A percentile compares a stretch with the other conserved stretches of the same genome.
These are phyloP conservation scores for Drosophila navojoa DNA, from an alignment of 1,140 invertebrate species.

Conservation along the genomic window DNA sequence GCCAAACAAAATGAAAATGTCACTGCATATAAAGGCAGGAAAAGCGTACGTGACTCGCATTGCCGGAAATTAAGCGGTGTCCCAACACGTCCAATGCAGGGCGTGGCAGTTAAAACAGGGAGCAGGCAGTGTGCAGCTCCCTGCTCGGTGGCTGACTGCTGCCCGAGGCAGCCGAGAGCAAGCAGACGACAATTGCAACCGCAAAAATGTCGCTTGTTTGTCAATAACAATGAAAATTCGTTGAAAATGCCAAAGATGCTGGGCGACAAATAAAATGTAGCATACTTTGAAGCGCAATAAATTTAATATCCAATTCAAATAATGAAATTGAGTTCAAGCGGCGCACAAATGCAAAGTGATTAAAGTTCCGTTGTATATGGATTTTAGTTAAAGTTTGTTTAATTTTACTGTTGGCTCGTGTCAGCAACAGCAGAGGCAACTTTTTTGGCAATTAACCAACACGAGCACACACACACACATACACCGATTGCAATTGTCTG, in stretches of 20 bases:
- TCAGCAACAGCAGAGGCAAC: constrained; percentile 9
- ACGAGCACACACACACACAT: too few relatives aligned
- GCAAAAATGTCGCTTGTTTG: constrained; percentile 72
- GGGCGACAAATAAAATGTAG: constrained; percentile 9
- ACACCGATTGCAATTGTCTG: not conserved
- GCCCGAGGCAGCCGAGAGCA: constrained; percentile 7
- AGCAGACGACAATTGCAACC: constrained; percentile 64
- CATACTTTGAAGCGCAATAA: constrained; percentile 7
- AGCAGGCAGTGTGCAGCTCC: not conserved
- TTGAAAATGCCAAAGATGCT: constrained; percentile 31
- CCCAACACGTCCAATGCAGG: constrained; percentile 70
- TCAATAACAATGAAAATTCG: constrained; percentile 66
- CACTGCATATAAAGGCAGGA: constrained; percentile 74
- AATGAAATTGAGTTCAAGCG: constrained; percentile 9
- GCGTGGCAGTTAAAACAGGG: not conserved
- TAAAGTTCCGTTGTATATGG: constrained; percentile 26
- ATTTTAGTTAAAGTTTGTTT: constrained; percentile 34
- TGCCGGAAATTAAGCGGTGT: constrained; percentile 75
- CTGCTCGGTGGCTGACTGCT: not conserved
- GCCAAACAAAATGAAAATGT: constrained; percentile 73
- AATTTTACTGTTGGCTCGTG: too few relatives aligned
- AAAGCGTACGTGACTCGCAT: constrained; percentile 74
- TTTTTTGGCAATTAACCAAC: constrained; percentile 66
- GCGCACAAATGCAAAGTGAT: constrained; percentile 12
- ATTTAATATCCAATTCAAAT: constrained; percentile 1